phyloP scores from a whole-genome alignment of 1,140 invertebrate genomes.

The Pseudomyrmex gracilis region DNA sequence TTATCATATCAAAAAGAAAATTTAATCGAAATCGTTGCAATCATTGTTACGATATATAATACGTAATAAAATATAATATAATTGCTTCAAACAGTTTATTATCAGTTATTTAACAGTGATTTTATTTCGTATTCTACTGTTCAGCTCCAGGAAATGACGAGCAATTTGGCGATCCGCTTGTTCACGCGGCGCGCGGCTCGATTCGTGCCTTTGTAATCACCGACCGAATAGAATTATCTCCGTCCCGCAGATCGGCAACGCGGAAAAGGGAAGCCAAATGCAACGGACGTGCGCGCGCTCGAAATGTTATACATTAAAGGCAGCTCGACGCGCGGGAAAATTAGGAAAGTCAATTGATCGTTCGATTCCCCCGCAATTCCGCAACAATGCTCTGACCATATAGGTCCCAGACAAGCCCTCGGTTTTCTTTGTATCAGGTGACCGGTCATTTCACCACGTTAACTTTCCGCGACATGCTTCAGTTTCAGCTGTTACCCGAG shows the following conservation, averaged over 20 bases:
- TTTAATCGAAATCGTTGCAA: not conserved
- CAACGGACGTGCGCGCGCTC: not conserved
- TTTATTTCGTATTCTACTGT: slow-evolving; percentile 37
- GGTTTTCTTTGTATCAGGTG: slow-evolving; percentile 68
- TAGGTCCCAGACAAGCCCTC: slow-evolving; percentile 12
- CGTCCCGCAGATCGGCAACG: slow-evolving; percentile 46
- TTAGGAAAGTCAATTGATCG: slow-evolving; percentile 73
- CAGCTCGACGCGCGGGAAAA: slow-evolving; percentile 50
- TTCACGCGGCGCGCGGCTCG: not conserved
- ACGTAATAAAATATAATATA: slow-evolving; percentile 4
- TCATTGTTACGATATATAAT: not conserved
- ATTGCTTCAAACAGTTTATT: slow-evolving; percentile 37
- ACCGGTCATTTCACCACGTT: slow-evolving; percentile 53
- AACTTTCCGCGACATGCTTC: slow-evolving; percentile 72
- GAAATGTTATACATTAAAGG: slow-evolving; percentile 46
- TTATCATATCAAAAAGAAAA: not conserved
- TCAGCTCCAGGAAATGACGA: slow-evolving; percentile 29
- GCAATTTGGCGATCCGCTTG: slow-evolving; percentile 44
- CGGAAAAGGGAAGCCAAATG: slow-evolving; percentile 38
- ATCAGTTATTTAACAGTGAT: slow-evolving; percentile 23
- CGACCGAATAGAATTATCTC: slow-evolving; percentile 59
- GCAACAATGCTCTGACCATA: slow-evolving; percentile 59
- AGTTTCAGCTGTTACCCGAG: slow-evolving; percentile 70
- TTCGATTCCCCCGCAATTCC: slow-evolving; percentile 56
- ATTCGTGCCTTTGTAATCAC: slow-evolving; percentile 55